Conservation (phyloP, 2,113 vertebrate genomes). For the Gnathonemus echidnorhynchus region DNA sequence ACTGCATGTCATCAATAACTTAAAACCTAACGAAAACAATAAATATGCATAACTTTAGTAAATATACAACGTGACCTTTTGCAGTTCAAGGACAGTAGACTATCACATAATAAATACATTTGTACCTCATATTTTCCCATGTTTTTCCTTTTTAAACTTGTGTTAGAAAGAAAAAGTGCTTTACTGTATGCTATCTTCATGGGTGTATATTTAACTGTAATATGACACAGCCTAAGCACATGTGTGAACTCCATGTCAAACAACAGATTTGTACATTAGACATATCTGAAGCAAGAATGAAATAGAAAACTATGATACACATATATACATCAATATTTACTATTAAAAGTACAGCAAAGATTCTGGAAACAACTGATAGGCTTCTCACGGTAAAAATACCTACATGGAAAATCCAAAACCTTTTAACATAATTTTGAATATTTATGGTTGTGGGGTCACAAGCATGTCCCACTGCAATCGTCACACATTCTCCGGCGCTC, state of each 20-base stretch:
- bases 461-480: background rate
- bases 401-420: slow-evolving; percentile 14
- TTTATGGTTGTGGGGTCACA: background rate
- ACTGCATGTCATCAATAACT: slow-evolving; percentile 58
- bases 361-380: slow-evolving; percentile 24
- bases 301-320: slow-evolving; percentile 21
- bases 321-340: slow-evolving; percentile 24
- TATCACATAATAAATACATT: slow-evolving; percentile 49
- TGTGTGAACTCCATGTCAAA: slow-evolving; percentile 17
- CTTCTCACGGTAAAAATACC: background rate
- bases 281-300: slow-evolving; percentile 16
- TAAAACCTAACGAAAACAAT: slow-evolving; percentile 58
- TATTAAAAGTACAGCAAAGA: slow-evolving; percentile 16
- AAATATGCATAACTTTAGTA: slow-evolving; percentile 66
- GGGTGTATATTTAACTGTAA: slow-evolving; percentile 12
- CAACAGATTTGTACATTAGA: slow-evolving; percentile 9
- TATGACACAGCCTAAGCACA: slow-evolving; percentile 9
- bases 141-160: slow-evolving; percentile 15
- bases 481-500: background rate
- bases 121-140: slow-evolving; percentile 23
- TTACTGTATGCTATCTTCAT: slow-evolving; percentile 33
- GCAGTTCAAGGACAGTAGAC: slow-evolving; percentile 54
- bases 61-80: slow-evolving; percentile 55
- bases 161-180: slow-evolving; percentile 55
- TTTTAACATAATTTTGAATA: background rate